Evolutionary conservation across 2,888 invertebrate species (phyloP).

Genomic region (Shargacucullia verbasci): DNA sequence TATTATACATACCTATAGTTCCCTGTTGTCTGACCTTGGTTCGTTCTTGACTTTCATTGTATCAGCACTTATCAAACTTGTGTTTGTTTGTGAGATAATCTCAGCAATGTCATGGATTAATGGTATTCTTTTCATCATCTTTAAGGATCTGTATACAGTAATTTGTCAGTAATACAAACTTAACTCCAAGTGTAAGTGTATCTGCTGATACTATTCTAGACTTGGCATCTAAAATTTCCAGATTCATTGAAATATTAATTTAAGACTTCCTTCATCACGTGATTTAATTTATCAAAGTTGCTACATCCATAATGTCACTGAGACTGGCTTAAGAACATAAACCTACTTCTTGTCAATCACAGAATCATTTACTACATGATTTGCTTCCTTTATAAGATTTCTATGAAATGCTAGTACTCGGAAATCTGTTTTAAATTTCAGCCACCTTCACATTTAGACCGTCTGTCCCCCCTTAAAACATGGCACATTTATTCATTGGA

Average conservation of each 20-base stretch:
- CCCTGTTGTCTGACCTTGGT: slow-evolving; percentile 64
- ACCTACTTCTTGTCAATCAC: slow-evolving; percentile 17
- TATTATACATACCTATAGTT: slow-evolving; percentile 52
- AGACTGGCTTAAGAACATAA: no score
- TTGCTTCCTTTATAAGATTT: slow-evolving; percentile 31
- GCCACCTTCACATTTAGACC: slow-evolving; percentile 12
- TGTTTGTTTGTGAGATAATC: slow-evolving; percentile 18
- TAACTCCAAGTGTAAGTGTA: no score
- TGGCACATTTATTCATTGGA: no score
- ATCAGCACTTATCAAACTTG: slow-evolving; percentile 26
- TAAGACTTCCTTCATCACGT: no score
- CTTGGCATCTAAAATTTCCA: no score
- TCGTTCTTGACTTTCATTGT: slow-evolving; percentile 61
- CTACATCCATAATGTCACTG: no score
- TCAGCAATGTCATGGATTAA: slow-evolving; percentile 1
- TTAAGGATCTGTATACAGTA: no score
- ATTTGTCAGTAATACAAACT: no score
- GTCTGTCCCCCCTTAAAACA: no score
- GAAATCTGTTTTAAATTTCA: slow-evolving; percentile 19
- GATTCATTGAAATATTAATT: no score
- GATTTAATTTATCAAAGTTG: no score
- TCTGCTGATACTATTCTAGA: no score
- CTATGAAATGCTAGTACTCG: slow-evolving; percentile 4
- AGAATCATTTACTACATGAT: slow-evolving; percentile 31
- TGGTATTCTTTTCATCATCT: background rate